phyloP scores from a whole-genome alignment of 2,888 invertebrate genomes.

The Drosophila birchii region DNA sequence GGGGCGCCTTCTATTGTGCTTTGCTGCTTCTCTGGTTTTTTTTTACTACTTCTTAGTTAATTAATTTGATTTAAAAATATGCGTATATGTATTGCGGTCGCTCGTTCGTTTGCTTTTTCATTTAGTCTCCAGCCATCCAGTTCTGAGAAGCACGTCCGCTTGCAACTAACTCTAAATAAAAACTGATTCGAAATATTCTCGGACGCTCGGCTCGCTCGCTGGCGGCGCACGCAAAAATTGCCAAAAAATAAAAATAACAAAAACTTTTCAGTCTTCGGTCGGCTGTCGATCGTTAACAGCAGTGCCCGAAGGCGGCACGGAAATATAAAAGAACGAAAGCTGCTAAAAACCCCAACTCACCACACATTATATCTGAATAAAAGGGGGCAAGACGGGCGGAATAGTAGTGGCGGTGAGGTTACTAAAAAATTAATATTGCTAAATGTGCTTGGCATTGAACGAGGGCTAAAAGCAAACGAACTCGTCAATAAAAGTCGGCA shows the following conservation, averaged over 20 bases:
- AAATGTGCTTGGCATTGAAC: conserved; percentile 40
- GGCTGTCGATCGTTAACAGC: conserved; percentile 37
- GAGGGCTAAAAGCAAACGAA: conserved; percentile 12
- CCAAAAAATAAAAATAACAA: conserved; percentile 47
- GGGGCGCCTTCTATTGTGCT: conserved; percentile 7
- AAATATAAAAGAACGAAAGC: conserved; percentile 72
- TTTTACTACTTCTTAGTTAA: conserved; percentile 63
- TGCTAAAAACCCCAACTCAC: conserved; percentile 59
- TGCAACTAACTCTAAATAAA: conserved; percentile 83
- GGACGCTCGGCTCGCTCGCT: conserved; percentile 11
- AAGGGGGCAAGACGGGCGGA: conserved; percentile 20
- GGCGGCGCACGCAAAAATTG: conserved; percentile 58
- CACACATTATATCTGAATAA: conserved; percentile 45
- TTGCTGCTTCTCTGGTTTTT: conserved; percentile 66
- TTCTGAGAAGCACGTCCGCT: conserved; percentile 82
- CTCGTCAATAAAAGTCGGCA: conserved; percentile 21
- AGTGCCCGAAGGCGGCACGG: conserved; percentile 52
- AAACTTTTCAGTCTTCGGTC: conserved; percentile 47
- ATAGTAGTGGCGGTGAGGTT: background rate
- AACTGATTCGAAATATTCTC: conserved; percentile 77
- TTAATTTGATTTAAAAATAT: conserved; percentile 72
- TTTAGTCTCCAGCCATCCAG: conserved; percentile 84
- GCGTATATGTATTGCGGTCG: conserved; percentile 57
- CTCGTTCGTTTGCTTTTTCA: conserved; percentile 65
- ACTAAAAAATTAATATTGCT: conserved; percentile 11